Conservation (phyloP, 1,140 invertebrate genomes). For the Heliconius hewitsoni region DNA sequence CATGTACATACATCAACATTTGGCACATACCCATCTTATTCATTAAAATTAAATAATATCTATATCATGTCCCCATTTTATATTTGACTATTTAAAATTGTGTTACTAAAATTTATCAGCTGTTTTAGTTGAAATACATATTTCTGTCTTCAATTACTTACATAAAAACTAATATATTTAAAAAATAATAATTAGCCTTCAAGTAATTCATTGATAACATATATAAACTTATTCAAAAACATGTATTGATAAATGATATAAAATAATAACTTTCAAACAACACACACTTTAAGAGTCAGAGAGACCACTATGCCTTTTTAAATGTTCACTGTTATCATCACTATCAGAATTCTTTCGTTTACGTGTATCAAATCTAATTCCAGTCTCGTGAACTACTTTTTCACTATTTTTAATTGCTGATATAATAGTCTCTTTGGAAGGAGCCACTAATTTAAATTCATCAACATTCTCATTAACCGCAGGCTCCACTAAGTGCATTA, state of each 20-base stretch:
- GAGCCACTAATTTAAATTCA: slow-evolving; percentile 66
- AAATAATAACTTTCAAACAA: slow-evolving; percentile 17
- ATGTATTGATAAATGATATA: slow-evolving; percentile 16
- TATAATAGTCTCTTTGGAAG: slow-evolving; percentile 74
- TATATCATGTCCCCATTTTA: not conserved
- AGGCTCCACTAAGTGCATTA: slow-evolving; percentile 86
- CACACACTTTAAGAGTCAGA: slow-evolving; percentile 32
- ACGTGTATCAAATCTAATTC: slow-evolving; percentile 68
- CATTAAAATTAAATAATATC: slow-evolving; percentile 15
- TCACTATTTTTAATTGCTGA: slow-evolving; percentile 75
- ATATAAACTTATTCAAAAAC: not conserved
- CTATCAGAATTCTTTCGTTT: slow-evolving; percentile 67
- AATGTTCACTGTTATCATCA: slow-evolving; percentile 57
- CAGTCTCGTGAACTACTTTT: slow-evolving; percentile 68
- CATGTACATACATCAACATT: slow-evolving; percentile 5
- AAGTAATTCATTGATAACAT: slow-evolving; percentile 1
- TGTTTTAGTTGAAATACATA: not conserved
- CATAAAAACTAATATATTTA: slow-evolving; percentile 4
- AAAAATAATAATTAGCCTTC: slow-evolving; percentile 1
- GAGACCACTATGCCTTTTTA: slow-evolving; percentile 62
- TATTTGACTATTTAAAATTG: not conserved
- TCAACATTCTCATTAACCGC: slow-evolving; percentile 69
- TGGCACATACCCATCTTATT: slow-evolving; percentile 21
- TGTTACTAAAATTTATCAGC: not conserved
- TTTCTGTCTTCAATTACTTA: not conserved